Percentiles rank a stretch among this genome's conserved stretches.
phyloP scores from a whole-genome alignment of 2,113 vertebrate species.

The Megaleporinus macrocephalus region DNA sequence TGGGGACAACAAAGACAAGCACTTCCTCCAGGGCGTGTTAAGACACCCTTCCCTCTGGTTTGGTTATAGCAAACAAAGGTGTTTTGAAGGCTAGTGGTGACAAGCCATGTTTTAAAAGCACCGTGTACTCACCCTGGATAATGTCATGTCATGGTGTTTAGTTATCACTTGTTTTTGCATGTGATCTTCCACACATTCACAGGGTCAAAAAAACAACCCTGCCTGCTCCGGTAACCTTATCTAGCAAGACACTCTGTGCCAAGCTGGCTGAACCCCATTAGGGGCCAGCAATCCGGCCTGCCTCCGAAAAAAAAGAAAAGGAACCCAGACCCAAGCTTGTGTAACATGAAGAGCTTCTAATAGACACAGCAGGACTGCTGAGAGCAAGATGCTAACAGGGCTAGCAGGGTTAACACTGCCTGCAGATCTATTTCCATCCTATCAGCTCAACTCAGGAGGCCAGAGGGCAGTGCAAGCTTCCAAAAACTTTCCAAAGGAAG shows the following conservation, averaged over 20 bases:
- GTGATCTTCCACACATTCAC: conserved; percentile 6
- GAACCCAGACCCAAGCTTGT: conserved; percentile 48
- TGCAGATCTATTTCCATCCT: background rate
- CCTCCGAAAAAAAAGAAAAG: conserved; percentile 72
- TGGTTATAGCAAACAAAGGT: background rate
- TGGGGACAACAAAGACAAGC: background rate
- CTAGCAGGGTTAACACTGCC: background rate
- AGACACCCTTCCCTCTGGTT: background rate
- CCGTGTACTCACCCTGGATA: background rate
- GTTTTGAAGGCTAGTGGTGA: background rate
- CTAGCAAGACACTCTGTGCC: conserved; percentile 56
- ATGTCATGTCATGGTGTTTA: background rate
- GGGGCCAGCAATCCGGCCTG: conserved; percentile 68
- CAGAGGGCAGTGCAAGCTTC: background rate
- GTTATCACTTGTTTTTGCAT: conserved; percentile 29
- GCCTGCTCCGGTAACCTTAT: conserved; percentile 64
- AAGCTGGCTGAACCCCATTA: conserved; percentile 63
- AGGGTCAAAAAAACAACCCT: conserved; percentile 46
- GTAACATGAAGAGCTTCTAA: conserved; percentile 51
- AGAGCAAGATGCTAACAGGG: background rate
- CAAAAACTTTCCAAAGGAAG: background rate
- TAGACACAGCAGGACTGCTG: background rate
- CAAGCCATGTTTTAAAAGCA: background rate
- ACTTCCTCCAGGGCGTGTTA: background rate
- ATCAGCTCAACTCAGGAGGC: background rate